Percentiles rank a stretch among this genome's conserved stretches.
phyloP scores from a whole-genome alignment of 2,797 vertebrate species.

The Odontamblyopus rebecca region DNA sequence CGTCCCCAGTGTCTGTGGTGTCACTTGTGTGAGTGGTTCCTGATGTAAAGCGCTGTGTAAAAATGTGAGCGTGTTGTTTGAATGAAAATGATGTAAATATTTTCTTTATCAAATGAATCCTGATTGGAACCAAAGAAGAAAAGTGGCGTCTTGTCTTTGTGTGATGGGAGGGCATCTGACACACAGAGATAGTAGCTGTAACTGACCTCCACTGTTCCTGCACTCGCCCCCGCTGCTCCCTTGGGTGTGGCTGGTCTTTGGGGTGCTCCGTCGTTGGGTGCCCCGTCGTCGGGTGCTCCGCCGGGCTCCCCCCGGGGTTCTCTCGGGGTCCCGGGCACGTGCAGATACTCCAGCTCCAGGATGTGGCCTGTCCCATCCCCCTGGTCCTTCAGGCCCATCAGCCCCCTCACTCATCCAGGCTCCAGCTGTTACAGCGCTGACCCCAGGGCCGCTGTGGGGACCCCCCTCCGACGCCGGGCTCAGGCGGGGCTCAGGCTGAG shows the following conservation, averaged over 20 bases:
- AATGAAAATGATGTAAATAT: no score
- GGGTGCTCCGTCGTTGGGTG: neutral
- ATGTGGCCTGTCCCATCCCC: conserved; percentile 83
- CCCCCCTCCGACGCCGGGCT: conserved; percentile 73
- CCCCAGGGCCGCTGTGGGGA: conserved; percentile 64
- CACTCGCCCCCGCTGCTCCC: conserved; percentile 57
- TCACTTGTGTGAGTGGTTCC: no score
- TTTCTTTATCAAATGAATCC: no score
- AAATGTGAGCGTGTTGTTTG: no score
- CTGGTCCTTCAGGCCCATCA: conserved; percentile 99
- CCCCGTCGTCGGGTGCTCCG: neutral
- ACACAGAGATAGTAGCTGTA: conserved; percentile 21
- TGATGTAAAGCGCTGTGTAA: no score
- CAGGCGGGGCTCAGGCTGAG: conserved; percentile 5
- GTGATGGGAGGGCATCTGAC: neutral
- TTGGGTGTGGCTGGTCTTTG: neutral
- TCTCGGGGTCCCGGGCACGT: conserved; percentile 83
- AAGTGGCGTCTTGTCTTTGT: no score
- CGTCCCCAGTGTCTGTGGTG: no score
- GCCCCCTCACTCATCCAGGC: conserved; percentile 87
- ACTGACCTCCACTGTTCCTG: conserved; percentile 50
- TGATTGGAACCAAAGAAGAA: no score
- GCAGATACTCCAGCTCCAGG: conserved; percentile 89
- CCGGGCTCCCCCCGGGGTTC: neutral
- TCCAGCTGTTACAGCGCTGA: conserved; percentile 81